Conservation (phyloP, 1,140 invertebrate species). For the Bombus waltoni region DNA sequence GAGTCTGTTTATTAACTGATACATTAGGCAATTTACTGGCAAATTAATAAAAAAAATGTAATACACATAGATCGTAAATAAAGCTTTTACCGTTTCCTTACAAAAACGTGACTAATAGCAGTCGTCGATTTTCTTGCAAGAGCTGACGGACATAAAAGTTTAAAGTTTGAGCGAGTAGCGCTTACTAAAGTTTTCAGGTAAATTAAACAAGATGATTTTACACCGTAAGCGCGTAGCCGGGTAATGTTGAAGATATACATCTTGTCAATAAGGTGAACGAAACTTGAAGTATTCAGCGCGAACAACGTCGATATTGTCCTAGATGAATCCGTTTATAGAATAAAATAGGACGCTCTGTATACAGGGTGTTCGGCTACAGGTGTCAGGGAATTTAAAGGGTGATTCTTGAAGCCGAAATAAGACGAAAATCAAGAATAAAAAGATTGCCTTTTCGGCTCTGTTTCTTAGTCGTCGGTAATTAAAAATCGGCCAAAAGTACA, state of each 20-base stretch:
- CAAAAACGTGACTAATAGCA: background rate
- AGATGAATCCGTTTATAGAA: background rate
- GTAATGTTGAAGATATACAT: background rate
- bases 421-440: too few relatives aligned
- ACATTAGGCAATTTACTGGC: too few relatives aligned
- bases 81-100: too few relatives aligned
- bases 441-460: too few relatives aligned
- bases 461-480: too few relatives aligned
- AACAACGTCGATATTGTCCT: slow-evolving; percentile 15
- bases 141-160: background rate
- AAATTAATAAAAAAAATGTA: too few relatives aligned
- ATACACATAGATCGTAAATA: too few relatives aligned
- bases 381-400: too few relatives aligned
- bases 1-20: too few relatives aligned
- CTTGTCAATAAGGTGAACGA: slow-evolving; percentile 16
- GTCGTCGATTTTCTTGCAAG: background rate
- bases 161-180: background rate
- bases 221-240: background rate
- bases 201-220: background rate
- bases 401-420: too few relatives aligned
- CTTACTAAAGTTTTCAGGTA: background rate
- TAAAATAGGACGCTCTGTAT: background rate
- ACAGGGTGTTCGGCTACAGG: too few relatives aligned
- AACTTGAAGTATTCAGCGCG: background rate
- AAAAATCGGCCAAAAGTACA: too few relatives aligned